Percentiles rank a stretch among this genome's conserved stretches.
Conservation (phyloP, 2,797 vertebrate species). For the Anabacerthia variegaticeps region DNA sequence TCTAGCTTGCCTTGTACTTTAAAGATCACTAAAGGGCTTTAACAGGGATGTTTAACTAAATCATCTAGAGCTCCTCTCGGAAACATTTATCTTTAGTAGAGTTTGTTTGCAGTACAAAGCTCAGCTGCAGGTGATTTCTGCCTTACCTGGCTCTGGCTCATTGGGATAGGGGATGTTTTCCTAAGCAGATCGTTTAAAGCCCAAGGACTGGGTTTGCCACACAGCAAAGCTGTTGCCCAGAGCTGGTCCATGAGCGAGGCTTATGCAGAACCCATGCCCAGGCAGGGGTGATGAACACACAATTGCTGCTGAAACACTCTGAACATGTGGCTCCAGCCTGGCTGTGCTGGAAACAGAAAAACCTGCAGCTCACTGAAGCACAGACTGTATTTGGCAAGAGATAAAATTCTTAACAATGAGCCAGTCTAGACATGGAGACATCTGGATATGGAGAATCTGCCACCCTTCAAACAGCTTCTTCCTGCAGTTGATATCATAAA, state of each 20-base stretch:
- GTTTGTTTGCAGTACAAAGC: neutral
- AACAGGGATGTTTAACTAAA: neutral
- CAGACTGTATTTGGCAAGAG: neutral
- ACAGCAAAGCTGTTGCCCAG: neutral
- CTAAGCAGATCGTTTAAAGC: neutral
- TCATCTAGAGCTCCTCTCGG: neutral
- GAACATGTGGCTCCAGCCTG: neutral
- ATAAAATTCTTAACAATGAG: neutral
- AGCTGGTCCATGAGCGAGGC: fast-evolving
- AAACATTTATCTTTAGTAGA: neutral
- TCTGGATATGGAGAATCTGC: neutral
- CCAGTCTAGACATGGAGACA: neutral
- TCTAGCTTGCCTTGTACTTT: neutral
- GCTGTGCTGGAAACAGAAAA: neutral
- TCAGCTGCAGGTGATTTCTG: neutral
- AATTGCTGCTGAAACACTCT: neutral
- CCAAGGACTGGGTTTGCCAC: neutral
- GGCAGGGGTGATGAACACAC: neutral
- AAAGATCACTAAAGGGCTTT: neutral
- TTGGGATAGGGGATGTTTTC: neutral
- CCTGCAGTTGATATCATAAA: neutral
- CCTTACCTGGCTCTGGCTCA: neutral
- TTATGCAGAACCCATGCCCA: fast-evolving
- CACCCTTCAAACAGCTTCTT: neutral
- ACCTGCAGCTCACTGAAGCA: neutral